phyloP scores from a whole-genome alignment of 2,113 vertebrate species.

The Crotophaga sulcirostris region DNA sequence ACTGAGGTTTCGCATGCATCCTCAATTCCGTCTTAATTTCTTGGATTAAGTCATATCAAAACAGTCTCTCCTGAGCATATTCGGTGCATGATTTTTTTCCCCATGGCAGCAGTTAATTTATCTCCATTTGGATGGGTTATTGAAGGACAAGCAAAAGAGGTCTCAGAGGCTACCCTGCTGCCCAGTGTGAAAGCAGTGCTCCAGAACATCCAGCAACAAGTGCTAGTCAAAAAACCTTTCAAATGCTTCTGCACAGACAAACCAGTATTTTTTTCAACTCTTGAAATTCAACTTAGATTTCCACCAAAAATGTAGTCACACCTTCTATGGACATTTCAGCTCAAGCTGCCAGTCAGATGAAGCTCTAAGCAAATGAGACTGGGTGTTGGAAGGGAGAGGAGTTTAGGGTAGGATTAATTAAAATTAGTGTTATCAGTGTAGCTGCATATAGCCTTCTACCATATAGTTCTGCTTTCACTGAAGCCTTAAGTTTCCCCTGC shows the following conservation, averaged over 20 bases:
- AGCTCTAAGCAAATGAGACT: background rate
- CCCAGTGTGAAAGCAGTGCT: background rate
- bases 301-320: background rate
- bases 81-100: background rate
- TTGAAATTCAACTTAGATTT: background rate
- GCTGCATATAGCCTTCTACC: background rate
- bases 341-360: background rate
- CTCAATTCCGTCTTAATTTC: background rate
- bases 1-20: background rate
- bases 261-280: background rate
- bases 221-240: background rate
- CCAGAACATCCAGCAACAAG: background rate
- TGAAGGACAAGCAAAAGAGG: background rate
- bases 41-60: background rate
- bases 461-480: background rate
- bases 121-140: background rate
- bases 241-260: background rate
- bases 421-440: slow-evolving; percentile 16
- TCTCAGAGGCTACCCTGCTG: background rate
- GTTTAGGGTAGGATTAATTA: slow-evolving; percentile 33
- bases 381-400: background rate
- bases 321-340: background rate
- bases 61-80: background rate
- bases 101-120: background rate
- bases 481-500: background rate